These are phyloP conservation scores for Austrolebias charrua DNA, from an alignment of 2,797 vertebrate species.

Conservation along the genomic window DNA sequence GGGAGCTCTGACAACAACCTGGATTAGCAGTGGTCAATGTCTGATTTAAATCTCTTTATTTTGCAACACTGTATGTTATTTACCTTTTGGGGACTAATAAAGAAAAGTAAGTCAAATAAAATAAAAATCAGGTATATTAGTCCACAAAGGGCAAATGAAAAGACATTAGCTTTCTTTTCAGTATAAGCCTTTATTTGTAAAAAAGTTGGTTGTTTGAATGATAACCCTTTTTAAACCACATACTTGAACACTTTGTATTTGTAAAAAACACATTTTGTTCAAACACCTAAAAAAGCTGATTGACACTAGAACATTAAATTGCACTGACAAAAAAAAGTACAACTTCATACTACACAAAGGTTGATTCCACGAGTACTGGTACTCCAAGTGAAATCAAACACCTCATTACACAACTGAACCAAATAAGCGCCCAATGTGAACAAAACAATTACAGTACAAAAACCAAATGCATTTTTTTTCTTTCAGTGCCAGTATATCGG, in stretches of 20 bases:
- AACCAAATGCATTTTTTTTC: constrained; percentile 79
- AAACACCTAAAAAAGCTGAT: constrained; percentile 90
- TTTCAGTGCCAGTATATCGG: constrained; percentile 81
- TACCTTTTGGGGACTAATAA: constrained; percentile 84
- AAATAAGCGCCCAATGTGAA: constrained; percentile 82
- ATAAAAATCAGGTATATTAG: constrained; percentile 63
- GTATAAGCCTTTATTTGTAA: constrained; percentile 90
- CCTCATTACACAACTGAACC: constrained; percentile 81
- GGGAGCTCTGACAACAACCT: constrained; percentile 67
- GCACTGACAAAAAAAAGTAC: constrained; percentile 82
- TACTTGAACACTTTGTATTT: constrained; percentile 88
- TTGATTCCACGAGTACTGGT: constrained; percentile 82
- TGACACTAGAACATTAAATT: constrained; percentile 88
- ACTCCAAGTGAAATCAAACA: constrained; percentile 81
- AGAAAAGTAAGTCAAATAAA: constrained; percentile 50
- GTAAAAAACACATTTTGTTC: constrained; percentile 89
- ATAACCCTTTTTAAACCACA: constrained; percentile 89
- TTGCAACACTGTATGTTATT: constrained; percentile 69
- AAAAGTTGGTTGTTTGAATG: constrained; percentile 85
- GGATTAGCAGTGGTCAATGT: constrained; percentile 61
- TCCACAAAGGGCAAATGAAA: constrained; percentile 85
- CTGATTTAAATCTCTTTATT: constrained; percentile 57
- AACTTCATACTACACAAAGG: constrained; percentile 86
- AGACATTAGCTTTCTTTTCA: constrained; percentile 79
- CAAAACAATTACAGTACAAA: constrained; percentile 82